These are phyloP conservation scores for Mellivora capensis DNA, from an alignment of 2,113 vertebrate genomes.

Conservation along the genomic window DNA sequence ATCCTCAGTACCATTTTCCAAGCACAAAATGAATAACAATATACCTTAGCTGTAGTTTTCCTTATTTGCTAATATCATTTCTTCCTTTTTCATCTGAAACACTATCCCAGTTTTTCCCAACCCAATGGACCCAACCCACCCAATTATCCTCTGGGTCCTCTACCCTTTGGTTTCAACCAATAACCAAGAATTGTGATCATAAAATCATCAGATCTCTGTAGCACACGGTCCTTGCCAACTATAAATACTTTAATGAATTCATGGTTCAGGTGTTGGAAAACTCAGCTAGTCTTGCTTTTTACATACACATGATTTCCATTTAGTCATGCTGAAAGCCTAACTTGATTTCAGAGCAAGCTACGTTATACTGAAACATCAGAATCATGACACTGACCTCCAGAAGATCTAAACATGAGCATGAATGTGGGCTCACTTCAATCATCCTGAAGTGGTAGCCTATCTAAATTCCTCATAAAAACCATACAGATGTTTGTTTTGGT, in stretches of 20 bases:
- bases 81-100: slow-evolving; percentile 10
- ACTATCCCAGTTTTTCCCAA: background rate
- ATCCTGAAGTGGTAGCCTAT: background rate
- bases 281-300: slow-evolving; percentile 4
- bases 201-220: background rate
- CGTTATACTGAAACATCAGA: background rate
- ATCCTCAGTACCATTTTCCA: background rate
- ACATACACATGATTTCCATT: slow-evolving; percentile 12
- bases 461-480: slow-evolving; percentile 34
- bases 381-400: background rate
- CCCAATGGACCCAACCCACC: background rate
- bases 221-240: background rate
- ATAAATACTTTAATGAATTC: slow-evolving; percentile 19
- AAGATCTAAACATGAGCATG: background rate
- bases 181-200: background rate
- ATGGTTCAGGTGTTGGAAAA: slow-evolving; percentile 5
- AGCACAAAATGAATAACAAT: background rate
- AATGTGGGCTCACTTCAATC: background rate
- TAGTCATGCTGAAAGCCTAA: background rate
- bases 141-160: background rate
- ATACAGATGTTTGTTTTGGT: slow-evolving; percentile 27
- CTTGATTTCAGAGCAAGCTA: background rate
- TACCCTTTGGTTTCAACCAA: background rate
- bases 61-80: background rate
- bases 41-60: background rate